Conservation (phyloP, 2,888 invertebrate genomes). For the Lottia scabra region DNA sequence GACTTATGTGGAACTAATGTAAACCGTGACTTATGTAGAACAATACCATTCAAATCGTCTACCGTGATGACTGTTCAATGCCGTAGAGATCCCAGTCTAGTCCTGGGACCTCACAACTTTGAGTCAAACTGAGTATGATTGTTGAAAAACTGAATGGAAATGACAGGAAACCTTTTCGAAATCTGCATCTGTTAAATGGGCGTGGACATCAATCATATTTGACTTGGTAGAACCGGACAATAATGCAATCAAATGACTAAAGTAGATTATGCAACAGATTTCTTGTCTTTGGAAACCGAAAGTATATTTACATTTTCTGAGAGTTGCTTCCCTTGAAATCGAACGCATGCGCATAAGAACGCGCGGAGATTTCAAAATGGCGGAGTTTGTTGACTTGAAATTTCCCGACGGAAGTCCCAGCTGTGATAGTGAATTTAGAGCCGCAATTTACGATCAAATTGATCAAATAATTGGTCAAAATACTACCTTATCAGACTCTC, state of each 20-base stretch:
- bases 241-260: no score
- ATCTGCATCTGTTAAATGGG: conserved; percentile 44
- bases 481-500: conserved; percentile 10
- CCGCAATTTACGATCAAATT: conserved; percentile 11
- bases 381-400: conserved; percentile 10
- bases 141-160: no score
- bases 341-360: conserved; percentile 18
- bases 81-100: no score
- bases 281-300: no score
- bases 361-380: conserved; percentile 29
- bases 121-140: no score
- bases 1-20: no score
- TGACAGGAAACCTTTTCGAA: conserved; percentile 32
- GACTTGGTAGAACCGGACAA: not conserved
- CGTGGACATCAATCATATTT: conserved; percentile 35
- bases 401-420: conserved; percentile 17
- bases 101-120: no score
- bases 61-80: no score
- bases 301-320: not conserved
- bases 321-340: conserved; percentile 14
- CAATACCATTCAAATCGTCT: no score
- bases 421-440: conserved; percentile 1
- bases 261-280: no score
- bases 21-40: no score
- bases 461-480: conserved; percentile 11